Percentiles rank a stretch among this genome's conserved stretches.
phyloP scores from a whole-genome alignment of 2,113 vertebrate species.

The Rhinoderma darwinii region DNA sequence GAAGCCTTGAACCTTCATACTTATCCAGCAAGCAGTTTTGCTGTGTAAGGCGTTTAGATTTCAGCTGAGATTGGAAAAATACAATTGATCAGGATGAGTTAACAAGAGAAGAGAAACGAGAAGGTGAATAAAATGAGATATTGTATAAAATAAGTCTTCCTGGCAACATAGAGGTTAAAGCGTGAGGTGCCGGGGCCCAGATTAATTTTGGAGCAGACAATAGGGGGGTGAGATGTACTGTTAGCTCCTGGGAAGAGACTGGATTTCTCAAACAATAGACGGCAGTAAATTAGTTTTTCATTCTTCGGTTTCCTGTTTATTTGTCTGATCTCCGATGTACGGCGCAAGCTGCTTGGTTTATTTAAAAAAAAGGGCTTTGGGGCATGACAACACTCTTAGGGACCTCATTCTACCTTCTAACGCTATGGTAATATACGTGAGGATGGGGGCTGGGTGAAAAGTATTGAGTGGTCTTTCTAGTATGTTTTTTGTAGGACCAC shows the following conservation, averaged over 20 bases:
- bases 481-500: background rate
- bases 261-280: conserved; percentile 16
- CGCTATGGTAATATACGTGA: conserved; percentile 2
- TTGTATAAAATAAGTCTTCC: background rate
- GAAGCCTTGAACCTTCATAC: background rate
- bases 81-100: conserved; percentile 14
- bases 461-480: conserved; percentile 4
- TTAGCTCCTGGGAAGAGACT: conserved; percentile 3
- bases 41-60: conserved; percentile 21
- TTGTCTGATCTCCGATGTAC: conserved; percentile 36
- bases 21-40: background rate
- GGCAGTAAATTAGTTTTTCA: conserved; percentile 48
- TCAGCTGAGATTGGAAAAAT: conserved; percentile 8
- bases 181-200: background rate
- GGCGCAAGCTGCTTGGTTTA: conserved; percentile 3
- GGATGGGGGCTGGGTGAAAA: background rate
- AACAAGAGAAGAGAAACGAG: background rate
- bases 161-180: conserved; percentile 22
- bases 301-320: conserved; percentile 34
- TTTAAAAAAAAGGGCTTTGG: conserved; percentile 28
- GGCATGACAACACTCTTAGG: conserved; percentile 38
- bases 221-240: background rate
- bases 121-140: background rate
- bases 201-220: conserved; percentile 37
- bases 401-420: conserved; percentile 25